Evolutionary conservation across 2,113 vertebrate genomes (phyloP), one percentile per base, ranked within the genome.

Genomic region (Pycnonotus jocosus): DNA sequence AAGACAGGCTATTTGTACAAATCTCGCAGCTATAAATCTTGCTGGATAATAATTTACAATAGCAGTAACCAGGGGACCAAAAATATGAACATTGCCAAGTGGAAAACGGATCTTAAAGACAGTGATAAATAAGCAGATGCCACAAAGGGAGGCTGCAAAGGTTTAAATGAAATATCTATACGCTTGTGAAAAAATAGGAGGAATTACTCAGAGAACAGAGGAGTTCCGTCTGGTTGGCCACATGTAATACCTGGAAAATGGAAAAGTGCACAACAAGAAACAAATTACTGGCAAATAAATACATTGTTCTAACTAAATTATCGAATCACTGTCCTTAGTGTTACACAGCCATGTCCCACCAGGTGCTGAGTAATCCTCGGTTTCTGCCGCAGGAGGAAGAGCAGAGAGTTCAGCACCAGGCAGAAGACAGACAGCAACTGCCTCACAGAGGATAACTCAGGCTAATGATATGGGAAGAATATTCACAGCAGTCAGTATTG

Each of bases 111-210:
- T 94, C 81, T 96, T 82, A 90, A 96, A 93, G 93, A 95, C 88
- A 96, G 68, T 95, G 90, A 97, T 93, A 97, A 97, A 98, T 96
- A 93, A 96, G 95, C n/a, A 96, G 68, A 88, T 70, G 79, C 64
- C 77, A 96, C 71, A 93, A 88, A 84, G 89, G 88, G 81, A 95
- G 81, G 44, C n/a, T 92, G 83, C 56, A 81, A 70, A 89, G 45
- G 88, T 87, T 94, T 94, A 95, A 96, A 95, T 90, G 71, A 89
- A 95, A 93, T 89, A 96, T 93, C 81, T 96, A 66, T 64, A 62
- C 45, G 78, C 73, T 89, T 51, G 57, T 33, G 48, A 71, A 94
- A 96, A 96, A 91, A 83, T 40, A 90, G 7, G 45, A 50, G 30
- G 80, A 89, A 93, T 95, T 88, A 94, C 71, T 90, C 42, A 86